Evolutionary conservation across 2,113 vertebrate genomes (phyloP).

Genomic region (Brachyistius frenatus): DNA sequence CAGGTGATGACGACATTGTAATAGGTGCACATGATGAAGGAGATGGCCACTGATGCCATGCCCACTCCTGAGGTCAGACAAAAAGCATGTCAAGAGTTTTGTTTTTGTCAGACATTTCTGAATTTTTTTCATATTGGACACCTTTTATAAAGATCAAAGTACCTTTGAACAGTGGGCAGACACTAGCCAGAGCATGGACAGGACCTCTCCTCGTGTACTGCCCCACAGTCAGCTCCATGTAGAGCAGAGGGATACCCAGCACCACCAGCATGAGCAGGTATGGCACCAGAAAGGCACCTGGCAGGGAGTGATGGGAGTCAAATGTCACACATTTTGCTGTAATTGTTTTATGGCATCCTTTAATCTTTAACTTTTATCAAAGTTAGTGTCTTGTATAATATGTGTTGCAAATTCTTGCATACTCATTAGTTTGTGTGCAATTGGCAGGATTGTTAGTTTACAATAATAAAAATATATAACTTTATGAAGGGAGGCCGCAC

Average conservation of each 20-base stretch:
- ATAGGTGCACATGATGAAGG: constrained; percentile 86
- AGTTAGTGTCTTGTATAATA: no score
- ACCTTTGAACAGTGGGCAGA: constrained; percentile 86
- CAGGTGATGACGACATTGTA: constrained; percentile 86
- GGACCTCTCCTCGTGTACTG: constrained; percentile 83
- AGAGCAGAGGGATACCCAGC: constrained; percentile 84
- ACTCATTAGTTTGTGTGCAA: no score
- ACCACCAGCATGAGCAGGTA: constrained; percentile 85
- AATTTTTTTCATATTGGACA: not conserved
- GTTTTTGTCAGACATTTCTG: not conserved
- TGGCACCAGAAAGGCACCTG: constrained; percentile 85
- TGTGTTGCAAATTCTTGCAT: no score
- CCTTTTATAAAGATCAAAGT: not conserved
- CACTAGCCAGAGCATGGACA: constrained; percentile 77
- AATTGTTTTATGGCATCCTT: not conserved
- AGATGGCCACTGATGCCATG: constrained; percentile 84
- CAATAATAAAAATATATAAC: no score
- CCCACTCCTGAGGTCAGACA: constrained; percentile 79
- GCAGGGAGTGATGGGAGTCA: not conserved
- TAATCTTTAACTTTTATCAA: constrained; percentile 33
- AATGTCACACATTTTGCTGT: not conserved
- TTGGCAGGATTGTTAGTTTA: no score
- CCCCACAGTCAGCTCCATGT: constrained; percentile 84
- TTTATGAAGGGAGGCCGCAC: no score
- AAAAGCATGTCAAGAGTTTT: not conserved